These are phyloP conservation scores for Trinectes maculatus DNA, from an alignment of 2,113 vertebrate species.

Conservation along the genomic window DNA sequence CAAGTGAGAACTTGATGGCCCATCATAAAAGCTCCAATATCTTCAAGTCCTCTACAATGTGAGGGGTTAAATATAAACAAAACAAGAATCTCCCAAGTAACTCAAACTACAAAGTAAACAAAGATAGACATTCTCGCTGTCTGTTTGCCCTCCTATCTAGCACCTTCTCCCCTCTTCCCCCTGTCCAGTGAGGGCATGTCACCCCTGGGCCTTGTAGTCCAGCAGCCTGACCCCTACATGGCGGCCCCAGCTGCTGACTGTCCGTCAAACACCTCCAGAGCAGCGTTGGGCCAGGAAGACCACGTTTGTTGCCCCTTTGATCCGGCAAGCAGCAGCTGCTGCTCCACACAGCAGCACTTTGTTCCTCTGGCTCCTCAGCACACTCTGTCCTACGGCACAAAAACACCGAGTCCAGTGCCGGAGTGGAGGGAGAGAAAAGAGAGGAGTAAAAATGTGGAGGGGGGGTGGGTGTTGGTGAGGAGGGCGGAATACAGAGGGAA, in stretches of 20 bases:
- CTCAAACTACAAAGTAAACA: slow-evolving; percentile 50
- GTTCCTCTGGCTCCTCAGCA: slow-evolving; percentile 95
- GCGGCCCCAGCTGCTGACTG: slow-evolving; percentile 94
- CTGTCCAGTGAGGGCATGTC: slow-evolving; percentile 71
- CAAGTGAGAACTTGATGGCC: slow-evolving; percentile 1
- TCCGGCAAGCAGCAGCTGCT: slow-evolving; percentile 96
- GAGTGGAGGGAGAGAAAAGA: slow-evolving; percentile 57
- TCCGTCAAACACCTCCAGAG: slow-evolving; percentile 99
- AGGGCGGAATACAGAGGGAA: not conserved
- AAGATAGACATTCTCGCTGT: slow-evolving; percentile 56
- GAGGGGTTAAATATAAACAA: slow-evolving; percentile 3
- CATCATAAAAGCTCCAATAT: slow-evolving; percentile 7
- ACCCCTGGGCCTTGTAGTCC: slow-evolving; percentile 68
- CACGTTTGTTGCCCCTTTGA: slow-evolving; percentile 97
- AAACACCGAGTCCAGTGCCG: slow-evolving; percentile 88
- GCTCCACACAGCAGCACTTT: slow-evolving; percentile 97
- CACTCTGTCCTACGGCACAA: slow-evolving; percentile 98
- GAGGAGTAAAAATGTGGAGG: slow-evolving; percentile 72
- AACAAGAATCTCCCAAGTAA: slow-evolving; percentile 8
- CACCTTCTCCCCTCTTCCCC: slow-evolving; percentile 55
- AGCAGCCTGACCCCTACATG: slow-evolving; percentile 80
- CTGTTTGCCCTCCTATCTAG: slow-evolving; percentile 64
- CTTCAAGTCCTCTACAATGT: not conserved
- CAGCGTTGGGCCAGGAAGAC: slow-evolving; percentile 93
- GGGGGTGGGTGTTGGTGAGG: slow-evolving; percentile 58